These are phyloP conservation scores for Callipepla californica DNA, from an alignment of 2,113 vertebrate genomes.

Conservation along the genomic window DNA sequence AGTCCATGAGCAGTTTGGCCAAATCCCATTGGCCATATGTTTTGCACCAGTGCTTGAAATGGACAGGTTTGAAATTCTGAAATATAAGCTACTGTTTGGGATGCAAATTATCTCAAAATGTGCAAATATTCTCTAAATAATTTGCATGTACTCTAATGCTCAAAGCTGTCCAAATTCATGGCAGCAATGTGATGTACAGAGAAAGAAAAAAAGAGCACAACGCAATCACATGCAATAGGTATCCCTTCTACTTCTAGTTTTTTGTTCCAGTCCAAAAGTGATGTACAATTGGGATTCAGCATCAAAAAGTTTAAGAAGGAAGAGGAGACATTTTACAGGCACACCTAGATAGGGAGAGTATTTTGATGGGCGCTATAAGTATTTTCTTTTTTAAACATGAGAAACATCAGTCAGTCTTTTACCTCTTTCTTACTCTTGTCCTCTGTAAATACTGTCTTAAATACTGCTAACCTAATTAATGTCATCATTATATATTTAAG, in stretches of 20 bases:
- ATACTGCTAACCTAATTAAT: conserved; percentile 22
- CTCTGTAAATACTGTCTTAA: background rate
- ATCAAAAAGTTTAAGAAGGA: background rate
- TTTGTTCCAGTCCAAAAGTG: background rate
- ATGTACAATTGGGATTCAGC: background rate
- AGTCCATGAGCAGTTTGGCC: accelerated
- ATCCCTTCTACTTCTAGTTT: background rate
- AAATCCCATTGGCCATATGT: background rate
- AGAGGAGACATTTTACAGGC: background rate
- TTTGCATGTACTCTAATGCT: background rate
- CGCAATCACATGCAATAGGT: background rate
- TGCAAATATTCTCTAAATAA: background rate
- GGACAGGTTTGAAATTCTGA: background rate
- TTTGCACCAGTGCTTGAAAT: background rate
- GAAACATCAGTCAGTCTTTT: background rate
- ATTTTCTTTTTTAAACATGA: background rate
- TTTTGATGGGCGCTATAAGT: background rate
- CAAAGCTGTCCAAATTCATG: background rate
- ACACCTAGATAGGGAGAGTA: background rate
- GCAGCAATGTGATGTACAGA: accelerated
- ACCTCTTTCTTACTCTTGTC: background rate
- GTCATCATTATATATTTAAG: background rate
- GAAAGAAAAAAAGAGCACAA: accelerated
- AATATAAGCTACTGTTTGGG: background rate
- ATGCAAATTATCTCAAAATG: background rate